Evolutionary conservation across 2,113 vertebrate genomes (phyloP).

Genomic region (Machaerirhynchus nigripectus): DNA sequence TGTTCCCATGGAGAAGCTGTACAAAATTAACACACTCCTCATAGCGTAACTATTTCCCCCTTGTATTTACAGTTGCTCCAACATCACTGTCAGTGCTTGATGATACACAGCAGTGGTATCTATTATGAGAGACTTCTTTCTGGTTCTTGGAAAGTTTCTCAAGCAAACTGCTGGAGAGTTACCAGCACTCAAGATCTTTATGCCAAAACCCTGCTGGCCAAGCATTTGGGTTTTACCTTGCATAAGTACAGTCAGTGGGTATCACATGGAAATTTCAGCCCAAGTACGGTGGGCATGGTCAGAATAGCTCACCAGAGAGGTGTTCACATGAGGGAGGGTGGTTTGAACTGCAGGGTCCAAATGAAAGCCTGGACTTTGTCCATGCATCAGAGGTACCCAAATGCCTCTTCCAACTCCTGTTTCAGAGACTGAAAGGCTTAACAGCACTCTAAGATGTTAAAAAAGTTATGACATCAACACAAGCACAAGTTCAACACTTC

Average conservation of each 20-base stretch:
- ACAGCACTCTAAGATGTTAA: neutral
- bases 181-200: neutral
- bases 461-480: fast-evolving
- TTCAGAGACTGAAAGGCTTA: neutral
- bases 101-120: neutral
- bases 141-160: neutral
- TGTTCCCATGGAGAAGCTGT: neutral
- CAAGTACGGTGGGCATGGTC: neutral
- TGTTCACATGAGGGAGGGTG: neutral
- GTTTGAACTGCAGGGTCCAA: neutral
- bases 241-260: neutral
- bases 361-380: neutral
- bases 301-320: neutral
- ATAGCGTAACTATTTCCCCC: fast-evolving
- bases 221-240: neutral
- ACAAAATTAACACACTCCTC: neutral
- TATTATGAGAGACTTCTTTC: neutral
- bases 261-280: neutral
- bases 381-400: neutral
- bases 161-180: neutral
- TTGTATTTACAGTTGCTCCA: neutral
- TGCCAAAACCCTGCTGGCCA: neutral
- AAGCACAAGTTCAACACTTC: neutral
- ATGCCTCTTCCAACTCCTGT: neutral
- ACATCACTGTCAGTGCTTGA: neutral